phyloP scores from a whole-genome alignment of 30 jellyfish, hydroid and myxozoan genomes.

The Aurelia sp. region DNA sequence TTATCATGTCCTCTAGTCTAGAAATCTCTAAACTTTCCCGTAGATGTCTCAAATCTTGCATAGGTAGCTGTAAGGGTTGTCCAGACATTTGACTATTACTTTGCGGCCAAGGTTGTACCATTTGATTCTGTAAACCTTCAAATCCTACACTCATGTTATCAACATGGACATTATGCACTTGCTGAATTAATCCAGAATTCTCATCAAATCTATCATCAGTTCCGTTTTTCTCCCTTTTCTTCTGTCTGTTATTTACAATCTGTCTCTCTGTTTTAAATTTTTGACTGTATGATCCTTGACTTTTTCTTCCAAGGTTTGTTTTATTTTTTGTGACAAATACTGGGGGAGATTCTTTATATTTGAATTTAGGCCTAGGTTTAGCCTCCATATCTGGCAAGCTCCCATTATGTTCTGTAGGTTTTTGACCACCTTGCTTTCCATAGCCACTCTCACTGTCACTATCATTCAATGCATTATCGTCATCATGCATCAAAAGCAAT shows the following conservation, averaged over 20 bases:
- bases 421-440: neutral
- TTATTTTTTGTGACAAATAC: conserved; percentile 35
- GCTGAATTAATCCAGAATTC: neutral
- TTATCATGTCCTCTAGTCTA: conserved; percentile 52
- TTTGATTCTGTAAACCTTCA: neutral
- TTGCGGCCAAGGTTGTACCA: neutral
- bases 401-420: neutral
- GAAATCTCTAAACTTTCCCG: conserved; percentile 33
- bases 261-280: conserved; percentile 6
- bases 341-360: conserved; percentile 52
- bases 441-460: neutral
- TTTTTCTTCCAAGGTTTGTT: conserved; percentile 22
- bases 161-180: neutral
- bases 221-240: neutral
- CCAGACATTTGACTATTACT: neutral
- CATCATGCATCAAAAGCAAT: neutral
- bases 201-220: neutral
- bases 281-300: conserved; percentile 51
- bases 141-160: neutral
- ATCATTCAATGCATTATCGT: neutral
- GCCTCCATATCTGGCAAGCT: neutral
- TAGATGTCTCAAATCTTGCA: neutral
- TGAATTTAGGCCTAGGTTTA: conserved; percentile 41
- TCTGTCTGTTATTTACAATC: neutral
- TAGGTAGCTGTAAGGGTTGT: neutral